Base-by-base conservation (phyloP, 1,140 invertebrate species). In the Leptopilina boulardi region DNA sequence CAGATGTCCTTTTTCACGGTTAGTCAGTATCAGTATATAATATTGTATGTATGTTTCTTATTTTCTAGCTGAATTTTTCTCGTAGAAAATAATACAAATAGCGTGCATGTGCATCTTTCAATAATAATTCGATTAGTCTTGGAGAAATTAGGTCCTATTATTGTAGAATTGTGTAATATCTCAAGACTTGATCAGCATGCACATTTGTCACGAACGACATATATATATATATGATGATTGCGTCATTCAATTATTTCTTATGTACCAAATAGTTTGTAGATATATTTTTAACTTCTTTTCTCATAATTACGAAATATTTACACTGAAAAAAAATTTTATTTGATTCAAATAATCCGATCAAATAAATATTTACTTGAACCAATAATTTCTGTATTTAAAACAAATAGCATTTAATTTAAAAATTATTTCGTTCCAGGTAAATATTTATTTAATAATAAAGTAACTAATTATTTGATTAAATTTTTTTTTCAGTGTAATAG, bases 21-120 rank as follows among this genome's bases (percentile, higher is more conserved):
- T 66, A 30, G 9, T 66, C 56, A 30, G 56, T 66, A 66, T 38
- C 5, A 38, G 34, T 38, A 34, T n/a, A n/a, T 6, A 3, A 38
- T 38, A 38, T 66, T 23, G 56, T 66, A 66, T 66, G 56, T 66
- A 66, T 66, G 21, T 66, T 38, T 26, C 23, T 66, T 15, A 66
- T 30, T 66, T 66, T 66, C 56, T 66, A 30, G 56, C 15, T 30
- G 23, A 66, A 66, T 66, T 30, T 30, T 66, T 30, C 56, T 66
- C 26, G 23, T 34, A 34, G 26, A 66, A 66, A 30, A 66, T 26
- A 6, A 66, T 30, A 66, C 5, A 59, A 6, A 59, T 23, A 59
- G 54, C 54, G 54, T 21, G 54, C 54, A 59, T 59, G 54, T 59
- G 54, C 54, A 59, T 59, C 21, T 23, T 23, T 23, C 54, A 59